Percentiles rank a stretch among this genome's conserved stretches.
Evolutionary conservation across 2,113 vertebrate genomes (phyloP).

Genomic region (Pseudolaguvia tuberculata): DNA sequence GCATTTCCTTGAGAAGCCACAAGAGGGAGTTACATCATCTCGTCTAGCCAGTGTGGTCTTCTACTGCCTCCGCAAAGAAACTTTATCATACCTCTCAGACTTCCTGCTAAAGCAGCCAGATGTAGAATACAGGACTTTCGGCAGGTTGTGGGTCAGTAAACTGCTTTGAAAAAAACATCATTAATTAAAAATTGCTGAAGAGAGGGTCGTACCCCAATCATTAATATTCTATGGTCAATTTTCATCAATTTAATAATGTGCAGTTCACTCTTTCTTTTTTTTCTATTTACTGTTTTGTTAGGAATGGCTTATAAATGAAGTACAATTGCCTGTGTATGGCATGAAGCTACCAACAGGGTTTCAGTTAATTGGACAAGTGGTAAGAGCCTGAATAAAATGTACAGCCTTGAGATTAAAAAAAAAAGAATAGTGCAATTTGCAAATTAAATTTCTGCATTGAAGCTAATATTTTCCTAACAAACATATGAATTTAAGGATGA

Average conservation of each 20-base stretch:
- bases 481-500: not conserved
- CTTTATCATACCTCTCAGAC: conserved; percentile 60
- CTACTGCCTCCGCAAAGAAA: conserved; percentile 69
- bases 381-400: conserved; percentile 48
- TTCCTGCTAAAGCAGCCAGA: conserved; percentile 60
- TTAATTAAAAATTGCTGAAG: not conserved
- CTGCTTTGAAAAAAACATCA: not conserved
- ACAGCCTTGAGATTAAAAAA: not conserved
- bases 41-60: conserved; percentile 77
- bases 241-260: not conserved
- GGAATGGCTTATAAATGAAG: conserved; percentile 75
- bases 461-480: not conserved
- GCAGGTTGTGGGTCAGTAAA: conserved; percentile 71
- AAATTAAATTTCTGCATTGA: not conserved
- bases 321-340: conserved; percentile 67
- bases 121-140: conserved; percentile 61
- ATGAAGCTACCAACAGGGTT: conserved; percentile 81
- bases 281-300: conserved; percentile 39
- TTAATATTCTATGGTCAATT: not conserved
- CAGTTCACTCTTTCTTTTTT: not conserved
- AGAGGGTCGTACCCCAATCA: not conserved
- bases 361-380: conserved; percentile 82
- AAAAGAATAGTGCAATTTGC: too few relatives aligned
- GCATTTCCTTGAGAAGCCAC: conserved; percentile 72
- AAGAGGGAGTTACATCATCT: conserved; percentile 60